These are phyloP conservation scores for Fabriciana adippe DNA, from an alignment of 2,888 invertebrate species.

Conservation along the genomic window DNA sequence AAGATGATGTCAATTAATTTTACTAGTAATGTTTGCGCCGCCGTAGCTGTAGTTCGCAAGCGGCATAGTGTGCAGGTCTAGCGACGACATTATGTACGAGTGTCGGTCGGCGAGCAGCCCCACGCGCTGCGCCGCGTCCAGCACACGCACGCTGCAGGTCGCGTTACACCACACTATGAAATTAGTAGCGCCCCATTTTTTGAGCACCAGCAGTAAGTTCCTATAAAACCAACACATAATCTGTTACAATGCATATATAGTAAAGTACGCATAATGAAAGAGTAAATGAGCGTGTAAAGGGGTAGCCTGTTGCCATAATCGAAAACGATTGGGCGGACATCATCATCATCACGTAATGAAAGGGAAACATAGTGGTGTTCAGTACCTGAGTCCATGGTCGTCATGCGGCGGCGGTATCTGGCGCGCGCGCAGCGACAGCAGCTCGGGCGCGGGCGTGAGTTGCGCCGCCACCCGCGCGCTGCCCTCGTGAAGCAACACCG, in stretches of 20 bases:
- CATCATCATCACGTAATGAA: neutral
- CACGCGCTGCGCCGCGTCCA: constrained; percentile 71
- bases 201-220: constrained; percentile 64
- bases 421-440: constrained; percentile 54
- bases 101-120: constrained; percentile 64
- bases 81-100: constrained; percentile 61
- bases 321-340: no score
- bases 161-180: constrained; percentile 47
- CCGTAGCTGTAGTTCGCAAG: constrained; percentile 66
- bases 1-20: neutral
- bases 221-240: constrained; percentile 33
- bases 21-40: constrained; percentile 69
- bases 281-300: neutral
- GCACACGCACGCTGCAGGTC: constrained; percentile 60
- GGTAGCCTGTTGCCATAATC: no score
- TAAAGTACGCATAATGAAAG: neutral
- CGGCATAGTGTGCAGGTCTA: constrained; percentile 62
- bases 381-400: constrained; percentile 57
- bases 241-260: neutral
- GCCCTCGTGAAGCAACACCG: constrained; percentile 69
- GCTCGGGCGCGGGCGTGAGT: constrained; percentile 45
- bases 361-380: neutral
- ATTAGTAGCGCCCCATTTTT: constrained; percentile 58
- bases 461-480: constrained; percentile 46
- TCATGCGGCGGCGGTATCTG: constrained; percentile 62